Conservation (phyloP, 2,113 vertebrate genomes). For the Panthera uncia region DNA sequence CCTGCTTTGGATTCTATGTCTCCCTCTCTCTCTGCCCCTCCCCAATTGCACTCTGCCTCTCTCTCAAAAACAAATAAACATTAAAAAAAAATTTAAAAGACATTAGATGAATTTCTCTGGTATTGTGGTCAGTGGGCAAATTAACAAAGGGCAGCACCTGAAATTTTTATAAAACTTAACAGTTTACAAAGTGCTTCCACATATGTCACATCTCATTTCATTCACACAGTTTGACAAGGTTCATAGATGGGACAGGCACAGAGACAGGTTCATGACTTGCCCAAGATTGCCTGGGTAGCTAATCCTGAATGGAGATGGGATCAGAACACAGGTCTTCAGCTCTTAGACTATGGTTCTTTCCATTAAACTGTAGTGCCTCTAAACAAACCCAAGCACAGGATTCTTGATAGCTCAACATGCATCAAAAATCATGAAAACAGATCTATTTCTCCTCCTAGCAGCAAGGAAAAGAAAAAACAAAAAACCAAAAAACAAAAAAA, state of each 20-base stretch:
- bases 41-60: no score
- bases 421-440: conserved; percentile 28
- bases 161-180: background rate
- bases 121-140: background rate
- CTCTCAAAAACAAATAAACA: no score
- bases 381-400: conserved; percentile 1
- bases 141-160: background rate
- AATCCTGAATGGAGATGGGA: background rate
- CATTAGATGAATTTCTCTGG: background rate
- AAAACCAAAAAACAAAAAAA: no score
- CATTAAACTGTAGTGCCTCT: background rate
- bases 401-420: background rate
- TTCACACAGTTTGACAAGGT: background rate
- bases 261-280: background rate
- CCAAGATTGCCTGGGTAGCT: background rate
- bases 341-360: background rate
- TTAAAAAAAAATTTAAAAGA: background rate
- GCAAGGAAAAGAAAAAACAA: background rate
- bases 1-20: no score
- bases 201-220: background rate
- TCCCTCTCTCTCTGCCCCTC: no score
- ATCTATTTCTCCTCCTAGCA: conserved; percentile 18
- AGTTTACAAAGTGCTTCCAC: conserved; percentile 5
- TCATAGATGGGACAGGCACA: background rate
- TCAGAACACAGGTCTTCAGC: background rate